phyloP scores from a whole-genome alignment of 2,113 vertebrate genomes.

The Cephalopterus ornatus region DNA sequence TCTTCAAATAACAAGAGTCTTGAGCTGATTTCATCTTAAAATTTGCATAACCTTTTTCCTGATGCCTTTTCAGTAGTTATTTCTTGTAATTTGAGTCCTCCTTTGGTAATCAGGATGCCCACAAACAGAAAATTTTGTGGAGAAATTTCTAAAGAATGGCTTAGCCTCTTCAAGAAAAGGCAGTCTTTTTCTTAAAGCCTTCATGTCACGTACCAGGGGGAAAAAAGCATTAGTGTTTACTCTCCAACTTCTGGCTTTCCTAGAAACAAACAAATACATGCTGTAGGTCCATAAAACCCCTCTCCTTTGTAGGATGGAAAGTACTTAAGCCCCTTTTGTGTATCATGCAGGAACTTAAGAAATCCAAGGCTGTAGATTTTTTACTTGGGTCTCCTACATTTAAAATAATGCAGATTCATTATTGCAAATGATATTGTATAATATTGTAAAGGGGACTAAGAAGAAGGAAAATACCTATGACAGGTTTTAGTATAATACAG shows the following conservation, averaged over 20 bases:
- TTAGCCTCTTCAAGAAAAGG: background rate
- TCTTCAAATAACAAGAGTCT: background rate
- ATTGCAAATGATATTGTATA: too few relatives aligned
- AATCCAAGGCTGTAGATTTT: background rate
- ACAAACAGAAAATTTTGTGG: background rate
- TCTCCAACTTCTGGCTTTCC: background rate
- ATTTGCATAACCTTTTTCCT: background rate
- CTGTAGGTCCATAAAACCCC: background rate
- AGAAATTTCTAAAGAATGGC: background rate
- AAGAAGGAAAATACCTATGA: background rate
- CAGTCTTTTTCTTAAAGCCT: background rate
- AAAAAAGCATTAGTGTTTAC: background rate
- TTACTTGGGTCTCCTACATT: background rate
- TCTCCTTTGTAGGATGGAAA: background rate
- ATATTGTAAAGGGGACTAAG: background rate
- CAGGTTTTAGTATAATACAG: background rate
- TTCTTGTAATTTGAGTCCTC: background rate
- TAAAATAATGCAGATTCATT: background rate
- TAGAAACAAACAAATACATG: background rate
- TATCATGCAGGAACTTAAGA: background rate
- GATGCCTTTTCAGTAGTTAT: background rate
- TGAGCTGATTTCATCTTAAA: background rate
- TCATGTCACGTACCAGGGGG: fast-evolving
- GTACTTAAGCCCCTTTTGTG: background rate
- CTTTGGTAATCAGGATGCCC: background rate